Percentiles rank a stretch among this genome's conserved stretches.
These are phyloP conservation scores for Eupsilia transversa DNA, from an alignment of 2,888 invertebrate species.

Conservation along the genomic window DNA sequence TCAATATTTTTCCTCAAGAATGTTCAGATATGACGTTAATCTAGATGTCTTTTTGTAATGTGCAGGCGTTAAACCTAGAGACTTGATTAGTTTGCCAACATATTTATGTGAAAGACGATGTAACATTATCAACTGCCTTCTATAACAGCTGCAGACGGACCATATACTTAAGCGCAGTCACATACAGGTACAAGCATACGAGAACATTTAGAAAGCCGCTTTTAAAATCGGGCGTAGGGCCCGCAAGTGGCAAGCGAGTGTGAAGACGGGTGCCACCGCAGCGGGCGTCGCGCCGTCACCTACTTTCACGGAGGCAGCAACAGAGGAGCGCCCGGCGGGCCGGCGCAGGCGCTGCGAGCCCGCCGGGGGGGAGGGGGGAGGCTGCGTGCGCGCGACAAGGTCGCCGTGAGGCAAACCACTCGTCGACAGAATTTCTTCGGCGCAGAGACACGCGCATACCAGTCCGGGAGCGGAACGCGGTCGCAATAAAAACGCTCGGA, in stretches of 20 bases:
- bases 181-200: constrained; percentile 67
- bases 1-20: constrained; percentile 45
- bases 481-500: constrained; percentile 88
- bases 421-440: constrained; percentile 88
- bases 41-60: constrained; percentile 29
- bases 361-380: constrained; percentile 68
- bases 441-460: constrained; percentile 86
- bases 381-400: constrained; percentile 83
- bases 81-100: constrained; percentile 15
- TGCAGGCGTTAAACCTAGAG: not conserved
- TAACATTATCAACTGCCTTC: constrained; percentile 47
- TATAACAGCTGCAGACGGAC: constrained; percentile 57
- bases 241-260: constrained; percentile 73
- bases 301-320: constrained; percentile 86
- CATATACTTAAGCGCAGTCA: constrained; percentile 61
- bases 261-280: constrained; percentile 76
- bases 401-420: constrained; percentile 90
- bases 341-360: constrained; percentile 65
- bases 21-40: constrained; percentile 34
- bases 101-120: constrained; percentile 42
- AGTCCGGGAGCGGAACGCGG: constrained; percentile 86
- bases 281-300: constrained; percentile 79
- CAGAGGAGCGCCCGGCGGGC: constrained; percentile 72
- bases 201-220: constrained; percentile 85
- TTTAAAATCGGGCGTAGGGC: constrained; percentile 81